A percentile compares a stretch with the other conserved stretches of the same genome.
Conservation (phyloP, 2,888 invertebrate genomes). For the Tenthredo livida region DNA sequence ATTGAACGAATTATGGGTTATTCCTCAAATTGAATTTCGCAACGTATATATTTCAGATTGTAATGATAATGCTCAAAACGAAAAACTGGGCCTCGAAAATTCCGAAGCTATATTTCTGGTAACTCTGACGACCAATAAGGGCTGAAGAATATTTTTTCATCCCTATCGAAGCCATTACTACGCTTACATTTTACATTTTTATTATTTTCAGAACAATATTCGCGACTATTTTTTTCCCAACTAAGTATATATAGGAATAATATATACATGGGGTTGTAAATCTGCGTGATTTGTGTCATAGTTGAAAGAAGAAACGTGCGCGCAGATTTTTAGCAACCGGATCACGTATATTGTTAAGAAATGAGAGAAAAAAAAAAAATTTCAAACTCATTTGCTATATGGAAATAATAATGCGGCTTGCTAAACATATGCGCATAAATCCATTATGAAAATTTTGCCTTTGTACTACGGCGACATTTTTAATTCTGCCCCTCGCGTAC, state of each 20-base stretch:
- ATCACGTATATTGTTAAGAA: constrained; percentile 32
- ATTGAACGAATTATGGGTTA: not conserved
- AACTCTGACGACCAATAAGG: not conserved
- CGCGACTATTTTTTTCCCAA: not conserved
- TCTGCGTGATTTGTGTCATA: not conserved
- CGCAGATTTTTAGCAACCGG: not conserved
- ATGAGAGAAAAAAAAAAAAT: not conserved
- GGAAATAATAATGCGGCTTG: constrained; percentile 71
- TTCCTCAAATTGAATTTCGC: not conserved
- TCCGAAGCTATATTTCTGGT: not conserved
- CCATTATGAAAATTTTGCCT: constrained; percentile 76
- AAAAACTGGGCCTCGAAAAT: not conserved
- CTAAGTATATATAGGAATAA: not conserved
- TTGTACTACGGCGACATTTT: constrained; percentile 68
- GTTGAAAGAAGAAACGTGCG: not conserved
- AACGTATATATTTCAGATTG: not conserved
- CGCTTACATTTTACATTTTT: no score
- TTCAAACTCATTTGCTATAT: constrained; percentile 24
- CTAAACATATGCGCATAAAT: constrained; percentile 78
- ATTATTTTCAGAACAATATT: not conserved
- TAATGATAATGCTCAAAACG: not conserved
- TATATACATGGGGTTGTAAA: not conserved
- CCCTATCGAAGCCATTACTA: not conserved
- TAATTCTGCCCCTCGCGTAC: constrained; percentile 59
- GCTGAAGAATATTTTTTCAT: not conserved